Evolutionary conservation across 2,797 vertebrate genomes (phyloP).

Genomic region (Cryptoprocta ferox): DNA sequence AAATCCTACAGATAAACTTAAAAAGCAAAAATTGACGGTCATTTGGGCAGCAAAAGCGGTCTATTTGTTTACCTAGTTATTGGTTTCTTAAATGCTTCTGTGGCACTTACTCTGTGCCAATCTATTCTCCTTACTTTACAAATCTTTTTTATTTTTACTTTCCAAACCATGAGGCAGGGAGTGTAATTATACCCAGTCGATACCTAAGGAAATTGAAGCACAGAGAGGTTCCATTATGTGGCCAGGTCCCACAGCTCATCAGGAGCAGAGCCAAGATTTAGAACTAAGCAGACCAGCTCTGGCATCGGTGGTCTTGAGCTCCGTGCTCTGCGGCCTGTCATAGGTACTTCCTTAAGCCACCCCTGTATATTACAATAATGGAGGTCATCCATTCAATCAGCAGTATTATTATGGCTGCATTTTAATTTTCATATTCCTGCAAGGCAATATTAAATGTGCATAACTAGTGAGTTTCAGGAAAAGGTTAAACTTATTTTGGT

Average conservation of each 20-base stretch:
- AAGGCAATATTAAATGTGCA: slow-evolving; percentile 29
- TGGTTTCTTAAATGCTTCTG: neutral
- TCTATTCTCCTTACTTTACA: neutral
- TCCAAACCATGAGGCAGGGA: neutral
- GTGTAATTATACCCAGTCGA: neutral
- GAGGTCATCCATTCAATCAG: neutral
- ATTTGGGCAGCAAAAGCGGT: neutral
- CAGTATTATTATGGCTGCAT: neutral
- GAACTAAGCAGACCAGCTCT: neutral
- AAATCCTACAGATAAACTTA: neutral
- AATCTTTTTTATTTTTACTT: neutral
- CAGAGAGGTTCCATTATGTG: neutral
- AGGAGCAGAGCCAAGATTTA: neutral
- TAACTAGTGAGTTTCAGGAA: slow-evolving; percentile 34
- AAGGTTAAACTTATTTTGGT: slow-evolving; percentile 13
- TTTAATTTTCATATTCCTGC: neutral
- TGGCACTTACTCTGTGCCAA: neutral
- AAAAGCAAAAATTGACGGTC: neutral
- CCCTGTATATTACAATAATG: neutral
- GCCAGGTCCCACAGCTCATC: neutral
- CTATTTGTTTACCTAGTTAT: neutral
- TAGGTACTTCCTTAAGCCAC: neutral
- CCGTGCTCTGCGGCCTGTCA: neutral
- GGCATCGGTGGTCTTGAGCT: neutral
- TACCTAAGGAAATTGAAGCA: neutral